Evolutionary conservation across 2,888 invertebrate species (phyloP), one percentile per base, ranked within the genome.

Genomic region (Polyommatus icarus): DNA sequence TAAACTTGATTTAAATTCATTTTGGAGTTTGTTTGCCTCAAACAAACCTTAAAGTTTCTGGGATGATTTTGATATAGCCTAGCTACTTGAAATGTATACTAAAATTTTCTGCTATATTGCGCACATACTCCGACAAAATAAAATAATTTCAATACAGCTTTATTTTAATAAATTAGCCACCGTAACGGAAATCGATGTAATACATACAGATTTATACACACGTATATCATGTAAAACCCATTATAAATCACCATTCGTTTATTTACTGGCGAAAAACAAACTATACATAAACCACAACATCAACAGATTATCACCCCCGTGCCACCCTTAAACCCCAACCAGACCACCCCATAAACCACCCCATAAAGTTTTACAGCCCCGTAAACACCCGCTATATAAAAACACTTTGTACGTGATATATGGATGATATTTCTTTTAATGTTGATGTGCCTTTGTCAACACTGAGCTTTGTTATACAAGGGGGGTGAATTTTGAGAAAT

Each of bases 331-430:
- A 40, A 7, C 8, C 29, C 7, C 67, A 1, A n/a, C 59, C 15
- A 59, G 8, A 20, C 72, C 71, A 71, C 71, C 71, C 32, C 71
- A 36, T 71, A 71, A 32, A 61, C 71, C 71, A 72, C 36, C 71
- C 72, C 72, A 72, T 72, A 72, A 72, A 72, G 40, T 72, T 72
- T 72, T 72, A 67, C 67, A 40, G n/a, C 40, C 36, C 40, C 72
- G 20, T 72, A 72, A 67, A 67, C 29, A 40, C 72, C 36, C 3
- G 24, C 36, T n/a, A 4, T 72, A 72, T 72, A 72, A 72, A 72
- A 72, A 36, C 72, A 72, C 72, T 72, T 72, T 72, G 40, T 40
- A 8, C 72, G 72, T 72, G 72, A 72, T 72, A 72, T 72, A 72
- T 72, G 72, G 7, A 36, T 72, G 40, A 72, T 72, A 72, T 72